Percentiles rank a stretch among this genome's conserved stretches.
phyloP scores from a whole-genome alignment of 2,797 vertebrate genomes.

The Oryzias dopingdopingensis region DNA sequence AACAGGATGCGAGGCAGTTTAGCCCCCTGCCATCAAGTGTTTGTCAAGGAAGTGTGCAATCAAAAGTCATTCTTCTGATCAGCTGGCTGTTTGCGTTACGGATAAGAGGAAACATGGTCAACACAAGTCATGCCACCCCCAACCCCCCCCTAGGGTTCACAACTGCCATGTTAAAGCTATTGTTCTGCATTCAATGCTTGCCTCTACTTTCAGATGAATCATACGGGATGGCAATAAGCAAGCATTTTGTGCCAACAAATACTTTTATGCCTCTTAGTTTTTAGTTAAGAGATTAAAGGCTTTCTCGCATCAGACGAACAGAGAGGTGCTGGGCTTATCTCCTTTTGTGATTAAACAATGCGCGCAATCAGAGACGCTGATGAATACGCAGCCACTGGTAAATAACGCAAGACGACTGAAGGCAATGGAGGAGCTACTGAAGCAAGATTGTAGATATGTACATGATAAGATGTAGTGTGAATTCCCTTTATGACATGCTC shows the following conservation, averaged over 20 bases:
- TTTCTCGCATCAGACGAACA: constrained; percentile 13
- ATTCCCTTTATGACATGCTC: constrained; percentile 56
- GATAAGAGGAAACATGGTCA: constrained; percentile 20
- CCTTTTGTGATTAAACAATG: constrained; percentile 51
- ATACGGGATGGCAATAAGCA: constrained; percentile 39
- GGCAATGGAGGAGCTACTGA: constrained; percentile 43
- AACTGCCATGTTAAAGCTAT: background rate
- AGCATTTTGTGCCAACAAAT: constrained; percentile 46
- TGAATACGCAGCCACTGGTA: constrained; percentile 38
- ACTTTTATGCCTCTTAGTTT: constrained; percentile 34
- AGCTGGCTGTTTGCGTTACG: constrained; percentile 30
- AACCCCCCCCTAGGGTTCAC: background rate
- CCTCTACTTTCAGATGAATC: constrained; percentile 40
- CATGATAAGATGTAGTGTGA: constrained; percentile 39
- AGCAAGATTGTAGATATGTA: constrained; percentile 48
- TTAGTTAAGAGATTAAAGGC: constrained; percentile 35
- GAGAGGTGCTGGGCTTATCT: constrained; percentile 29
- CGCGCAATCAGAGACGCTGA: constrained; percentile 41
- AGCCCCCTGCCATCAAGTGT: constrained; percentile 14
- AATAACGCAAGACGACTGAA: constrained; percentile 39
- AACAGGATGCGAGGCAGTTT: constrained; percentile 44
- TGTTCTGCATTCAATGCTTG: constrained; percentile 27
- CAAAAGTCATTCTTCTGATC: constrained; percentile 48
- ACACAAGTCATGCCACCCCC: background rate
- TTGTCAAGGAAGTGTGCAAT: constrained; percentile 60